A percentile compares a stretch with the other conserved stretches of the same genome.
These are phyloP conservation scores for Cyrtonyx montezumae DNA, from an alignment of 2,113 vertebrate genomes.

Conservation along the genomic window DNA sequence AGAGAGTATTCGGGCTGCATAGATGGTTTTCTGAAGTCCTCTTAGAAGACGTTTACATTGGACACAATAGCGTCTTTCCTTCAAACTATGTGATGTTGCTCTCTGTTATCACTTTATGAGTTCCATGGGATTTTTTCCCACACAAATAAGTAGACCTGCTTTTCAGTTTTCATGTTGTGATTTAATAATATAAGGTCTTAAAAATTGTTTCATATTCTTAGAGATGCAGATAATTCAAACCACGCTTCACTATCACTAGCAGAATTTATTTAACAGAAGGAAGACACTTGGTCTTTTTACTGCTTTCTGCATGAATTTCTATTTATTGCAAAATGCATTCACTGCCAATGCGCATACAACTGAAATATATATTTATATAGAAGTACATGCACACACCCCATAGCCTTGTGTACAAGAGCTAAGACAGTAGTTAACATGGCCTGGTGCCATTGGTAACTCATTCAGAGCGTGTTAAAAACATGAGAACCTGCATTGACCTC, in stretches of 20 bases:
- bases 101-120: background rate
- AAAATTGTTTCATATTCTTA: background rate
- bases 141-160: background rate
- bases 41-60: background rate
- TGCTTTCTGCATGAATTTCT: background rate
- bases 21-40: background rate
- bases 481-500: background rate
- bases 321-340: background rate
- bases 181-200: background rate
- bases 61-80: background rate
- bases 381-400: background rate
- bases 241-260: background rate
- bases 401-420: background rate
- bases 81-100: background rate
- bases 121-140: background rate
- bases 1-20: background rate
- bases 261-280: background rate
- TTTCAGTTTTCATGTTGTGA: background rate
- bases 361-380: background rate
- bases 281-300: background rate
- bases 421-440: background rate
- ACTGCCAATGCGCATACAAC: background rate
- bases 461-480: background rate
- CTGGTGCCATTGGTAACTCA: background rate
- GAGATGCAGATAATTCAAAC: background rate